Base-by-base conservation (phyloP, 1,140 invertebrate species). In the Drosophila watanabei region DNA sequence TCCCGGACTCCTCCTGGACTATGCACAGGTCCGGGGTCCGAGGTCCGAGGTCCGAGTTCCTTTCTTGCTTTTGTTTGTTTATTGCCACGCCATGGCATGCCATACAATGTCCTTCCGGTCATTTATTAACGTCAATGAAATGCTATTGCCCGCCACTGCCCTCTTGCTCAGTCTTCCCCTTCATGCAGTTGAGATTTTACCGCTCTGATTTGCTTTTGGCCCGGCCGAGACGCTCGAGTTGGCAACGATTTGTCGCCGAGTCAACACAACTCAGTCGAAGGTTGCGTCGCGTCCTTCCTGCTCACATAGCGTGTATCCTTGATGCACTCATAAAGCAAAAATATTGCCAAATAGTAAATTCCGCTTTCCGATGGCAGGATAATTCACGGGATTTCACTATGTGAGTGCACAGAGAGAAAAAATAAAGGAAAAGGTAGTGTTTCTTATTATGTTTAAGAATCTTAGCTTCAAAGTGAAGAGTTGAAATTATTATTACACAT, bases 41-140 rank as follows among this genome's bases (percentile, higher is more conserved):
- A 56, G 28, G 13, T 58, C 35, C 32, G 4, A 11, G 32, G 46
- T 66, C 32, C 33, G 65, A 57, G 54, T 52, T 58, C 45, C 51
- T 65, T 39, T 64, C 37, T 51, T 61, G 65, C 70, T 72, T 79
- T 89, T 80, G 85, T 90, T 90, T 86, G 86, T 89, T 89, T 89
- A 90, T 86, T 82, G 86, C 87, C 79, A 86, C 76, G 82, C 86
- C 86, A 88, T 75, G 75, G 86, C 79, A 87, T 75, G 70, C 87
- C 82, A 86, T 91, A 82, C 87, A 90, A 90, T 90, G 86, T 91
- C 79, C 86, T 90, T 90, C 87, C 87, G 86, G 86, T 87, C 86
- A 86, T 90, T 90, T 90, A 90, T 90, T 90, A 90, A 91, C 82
- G 87, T 90, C 86, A 91, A 78, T 90, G 86, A 77, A 90, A 90